Base-by-base conservation (phyloP, 2,113 vertebrate genomes). In the Anthoscopus minutus region DNA sequence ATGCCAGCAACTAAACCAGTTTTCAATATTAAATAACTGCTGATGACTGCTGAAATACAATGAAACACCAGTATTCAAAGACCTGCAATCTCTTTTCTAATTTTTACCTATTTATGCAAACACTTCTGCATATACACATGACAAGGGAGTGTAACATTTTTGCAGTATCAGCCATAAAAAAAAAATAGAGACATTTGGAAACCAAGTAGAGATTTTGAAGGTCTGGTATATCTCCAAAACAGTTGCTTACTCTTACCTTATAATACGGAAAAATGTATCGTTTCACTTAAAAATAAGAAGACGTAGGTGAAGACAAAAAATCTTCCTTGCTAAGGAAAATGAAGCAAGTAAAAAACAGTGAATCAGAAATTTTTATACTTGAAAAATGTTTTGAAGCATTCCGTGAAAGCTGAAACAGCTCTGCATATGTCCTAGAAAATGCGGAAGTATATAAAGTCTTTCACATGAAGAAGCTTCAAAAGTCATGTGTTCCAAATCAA, bases 1-100 rank as follows among this genome's bases (percentile, higher is more conserved):
- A 96, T 96, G 86, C 80, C 89, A 97, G 79, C 88, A 92, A 93
- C 90, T 77, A 93, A 90, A 94, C 54, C 72, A 89, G 88, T 81
- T 94, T 90, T 87, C 96, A 94, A 27, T 67, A 83, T 80, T 94
- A 91, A 93, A 44, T 60, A 80, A 77, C 40, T 91, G 79, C 57
- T 89, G 84, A 87, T 72, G 50, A 47, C 65, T 84, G 54, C 47
- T 69, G 56, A 73, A 92, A 95, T 78, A 67, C 66, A 84, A 53
- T 5, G 20, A 78, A 89, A 78, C 27, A 50, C 37, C 40, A 48
- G 37, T 69, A 69, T 48, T 51, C 58, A 57, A 14, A 15, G 5
- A 65, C 40, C 45, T 66, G 53, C 27, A 20, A 37, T 28, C 78
- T 74, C n/a, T 74, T 23, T 56, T 53, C 28, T 70, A 4, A 38